Percentiles rank a stretch among this genome's conserved stretches.
phyloP scores from a whole-genome alignment of 2,113 vertebrate genomes.

The Oreochromis aureus region DNA sequence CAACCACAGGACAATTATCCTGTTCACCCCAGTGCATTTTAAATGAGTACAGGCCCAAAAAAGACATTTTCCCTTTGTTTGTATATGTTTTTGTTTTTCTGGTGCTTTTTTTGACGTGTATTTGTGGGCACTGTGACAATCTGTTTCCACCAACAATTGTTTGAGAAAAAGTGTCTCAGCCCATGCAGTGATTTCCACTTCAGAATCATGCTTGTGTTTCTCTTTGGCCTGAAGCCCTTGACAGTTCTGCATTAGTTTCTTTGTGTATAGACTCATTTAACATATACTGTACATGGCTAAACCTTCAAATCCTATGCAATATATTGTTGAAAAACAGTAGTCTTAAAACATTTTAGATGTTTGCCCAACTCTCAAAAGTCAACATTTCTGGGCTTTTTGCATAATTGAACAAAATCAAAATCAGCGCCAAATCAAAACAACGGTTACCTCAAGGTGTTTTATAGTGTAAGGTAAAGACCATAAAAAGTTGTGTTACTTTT shows the following conservation, averaged over 20 bases:
- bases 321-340: not conserved
- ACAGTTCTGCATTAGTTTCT: not conserved
- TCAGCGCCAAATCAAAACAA: not conserved
- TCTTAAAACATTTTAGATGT: not conserved
- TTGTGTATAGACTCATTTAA: not conserved
- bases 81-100: not conserved
- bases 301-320: not conserved
- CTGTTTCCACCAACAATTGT: not conserved
- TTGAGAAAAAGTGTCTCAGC: not conserved
- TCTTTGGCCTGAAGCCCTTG: not conserved
- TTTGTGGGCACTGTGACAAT: not conserved
- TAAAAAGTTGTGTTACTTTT: not conserved
- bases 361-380: not conserved
- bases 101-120: not conserved
- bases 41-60: not conserved
- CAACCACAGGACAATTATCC: not conserved
- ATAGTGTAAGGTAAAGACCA: not conserved
- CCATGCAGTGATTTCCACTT: not conserved
- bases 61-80: not conserved
- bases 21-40: not conserved
- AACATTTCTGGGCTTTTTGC: not conserved
- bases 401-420: not conserved
- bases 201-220: not conserved
- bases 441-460: not conserved
- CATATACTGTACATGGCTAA: not conserved